phyloP scores from a whole-genome alignment of 2,888 invertebrate genomes.

The Spilarctia lutea region DNA sequence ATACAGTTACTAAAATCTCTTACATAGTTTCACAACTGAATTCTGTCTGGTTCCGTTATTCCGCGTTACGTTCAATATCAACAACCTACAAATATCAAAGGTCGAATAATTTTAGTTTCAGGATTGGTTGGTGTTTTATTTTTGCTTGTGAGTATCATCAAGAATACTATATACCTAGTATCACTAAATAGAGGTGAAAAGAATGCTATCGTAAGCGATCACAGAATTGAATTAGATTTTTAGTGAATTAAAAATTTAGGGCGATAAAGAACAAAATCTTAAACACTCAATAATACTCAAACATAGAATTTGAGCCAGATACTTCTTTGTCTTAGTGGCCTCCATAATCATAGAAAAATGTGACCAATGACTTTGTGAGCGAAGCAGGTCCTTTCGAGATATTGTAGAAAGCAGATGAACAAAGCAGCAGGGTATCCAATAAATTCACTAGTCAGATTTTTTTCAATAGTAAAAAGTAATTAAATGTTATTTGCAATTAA shows the following conservation, averaged over 20 bases:
- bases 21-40: neutral
- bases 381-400: neutral
- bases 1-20: neutral
- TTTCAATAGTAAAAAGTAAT: neutral
- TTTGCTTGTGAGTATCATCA: neutral
- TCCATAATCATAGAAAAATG: neutral
- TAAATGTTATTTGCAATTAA: constrained; percentile 47
- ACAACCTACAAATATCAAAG: neutral
- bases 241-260: too few relatives aligned
- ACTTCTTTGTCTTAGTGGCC: neutral
- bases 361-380: too few relatives aligned
- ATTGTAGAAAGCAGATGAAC: too few relatives aligned
- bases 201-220: too few relatives aligned
- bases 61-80: neutral
- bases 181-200: neutral
- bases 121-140: neutral
- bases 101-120: neutral
- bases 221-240: neutral
- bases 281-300: neutral
- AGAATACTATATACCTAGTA: neutral
- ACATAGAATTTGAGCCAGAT: neutral
- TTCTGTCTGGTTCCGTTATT: neutral
- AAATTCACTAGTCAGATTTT: neutral
- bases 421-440: neutral
- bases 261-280: neutral